A percentile compares a stretch with the other conserved stretches of the same genome.
phyloP scores from a whole-genome alignment of 1,140 invertebrate species.

The Drosophila orena region DNA sequence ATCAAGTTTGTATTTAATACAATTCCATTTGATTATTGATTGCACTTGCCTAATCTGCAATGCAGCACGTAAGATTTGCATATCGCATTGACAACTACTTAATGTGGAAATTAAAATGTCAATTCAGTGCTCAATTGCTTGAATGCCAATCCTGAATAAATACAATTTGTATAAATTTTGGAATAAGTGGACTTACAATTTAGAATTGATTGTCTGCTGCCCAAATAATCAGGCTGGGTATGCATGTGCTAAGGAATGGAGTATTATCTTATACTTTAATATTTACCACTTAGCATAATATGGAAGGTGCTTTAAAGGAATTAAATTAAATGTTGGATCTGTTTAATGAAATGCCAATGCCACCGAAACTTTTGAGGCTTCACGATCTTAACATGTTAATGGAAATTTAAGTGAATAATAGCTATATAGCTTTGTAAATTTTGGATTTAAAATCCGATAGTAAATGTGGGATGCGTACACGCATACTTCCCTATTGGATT shows the following conservation, averaged over 20 bases:
- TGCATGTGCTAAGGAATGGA: not conserved
- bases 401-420: not conserved
- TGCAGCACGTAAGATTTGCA: constrained; percentile 32
- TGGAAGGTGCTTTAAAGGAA: too few relatives aligned
- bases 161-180: constrained; percentile 19
- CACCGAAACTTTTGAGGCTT: not conserved
- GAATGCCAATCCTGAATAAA: not conserved
- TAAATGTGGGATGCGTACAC: not conserved
- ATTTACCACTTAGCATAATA: too few relatives aligned
- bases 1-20: constrained; percentile 37
- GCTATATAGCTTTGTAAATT: not conserved
- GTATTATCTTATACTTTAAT: too few relatives aligned
- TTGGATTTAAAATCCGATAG: not conserved
- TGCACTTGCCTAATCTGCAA: constrained; percentile 10
- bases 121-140: constrained; percentile 17
- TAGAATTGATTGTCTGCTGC: not conserved
- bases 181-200: not conserved
- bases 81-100: constrained; percentile 38
- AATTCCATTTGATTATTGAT: constrained; percentile 40
- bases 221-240: not conserved
- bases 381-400: not conserved
- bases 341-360: too few relatives aligned
- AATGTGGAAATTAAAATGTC: constrained; percentile 27
- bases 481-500: too few relatives aligned
- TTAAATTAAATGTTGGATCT: too few relatives aligned